Conservation (phyloP, 64 coral and sea anemone species). For the Montipora foliosa region DNA sequence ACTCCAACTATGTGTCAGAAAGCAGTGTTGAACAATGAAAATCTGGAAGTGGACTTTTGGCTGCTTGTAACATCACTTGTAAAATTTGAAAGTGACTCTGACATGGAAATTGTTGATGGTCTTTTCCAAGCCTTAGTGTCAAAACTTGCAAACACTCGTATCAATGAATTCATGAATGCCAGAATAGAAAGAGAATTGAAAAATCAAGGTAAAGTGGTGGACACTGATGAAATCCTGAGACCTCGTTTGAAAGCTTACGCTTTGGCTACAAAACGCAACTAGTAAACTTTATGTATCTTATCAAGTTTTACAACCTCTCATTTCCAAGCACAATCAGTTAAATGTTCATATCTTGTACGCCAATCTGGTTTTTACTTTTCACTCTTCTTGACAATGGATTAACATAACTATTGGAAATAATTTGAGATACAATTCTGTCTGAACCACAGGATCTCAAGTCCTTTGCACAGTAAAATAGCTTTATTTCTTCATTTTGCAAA, state of each 20-base stretch:
- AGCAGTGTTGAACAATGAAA: slow-evolving; percentile 38
- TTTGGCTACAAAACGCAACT: slow-evolving; percentile 20
- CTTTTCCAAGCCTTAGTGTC: slow-evolving; percentile 24
- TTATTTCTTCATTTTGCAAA: too few relatives aligned
- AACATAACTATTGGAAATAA: too few relatives aligned
- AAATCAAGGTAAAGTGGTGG: slow-evolving; percentile 34
- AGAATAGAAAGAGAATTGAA: slow-evolving; percentile 55
- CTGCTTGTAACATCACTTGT: background rate
- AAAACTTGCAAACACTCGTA: background rate
- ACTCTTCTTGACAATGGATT: too few relatives aligned
- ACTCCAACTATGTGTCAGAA: slow-evolving; percentile 32
- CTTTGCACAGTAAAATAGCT: too few relatives aligned
- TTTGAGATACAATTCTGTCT: too few relatives aligned
- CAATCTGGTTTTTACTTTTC: too few relatives aligned
- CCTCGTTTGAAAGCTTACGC: slow-evolving; percentile 22
- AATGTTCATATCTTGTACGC: too few relatives aligned
- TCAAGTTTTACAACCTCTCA: background rate
- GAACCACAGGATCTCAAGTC: too few relatives aligned
- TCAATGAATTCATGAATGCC: slow-evolving; percentile 47
- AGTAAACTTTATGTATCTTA: background rate
- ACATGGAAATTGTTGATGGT: background rate
- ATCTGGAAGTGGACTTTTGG: slow-evolving; percentile 18
- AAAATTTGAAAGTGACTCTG: background rate
- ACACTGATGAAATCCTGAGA: slow-evolving; percentile 46
- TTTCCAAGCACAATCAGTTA: too few relatives aligned